Percentiles rank a stretch among this genome's conserved stretches.
Evolutionary conservation across 2,797 vertebrate species (phyloP).

Genomic region (Esox lucius): DNA sequence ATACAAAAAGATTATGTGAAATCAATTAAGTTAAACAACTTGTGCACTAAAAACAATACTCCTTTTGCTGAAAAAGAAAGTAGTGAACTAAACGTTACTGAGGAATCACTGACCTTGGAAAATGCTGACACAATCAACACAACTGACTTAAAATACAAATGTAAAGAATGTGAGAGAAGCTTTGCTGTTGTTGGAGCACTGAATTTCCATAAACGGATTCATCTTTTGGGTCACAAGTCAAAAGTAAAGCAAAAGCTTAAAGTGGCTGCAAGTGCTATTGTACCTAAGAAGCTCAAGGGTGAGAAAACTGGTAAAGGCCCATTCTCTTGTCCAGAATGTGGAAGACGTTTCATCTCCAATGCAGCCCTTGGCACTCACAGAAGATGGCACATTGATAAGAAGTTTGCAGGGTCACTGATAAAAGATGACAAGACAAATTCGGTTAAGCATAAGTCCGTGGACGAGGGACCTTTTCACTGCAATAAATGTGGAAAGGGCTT

Average conservation of each 20-base stretch:
- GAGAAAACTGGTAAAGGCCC: constrained; percentile 43
- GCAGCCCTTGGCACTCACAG: constrained; percentile 75
- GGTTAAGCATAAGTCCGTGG: constrained; percentile 39
- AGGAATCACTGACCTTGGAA: constrained; percentile 7
- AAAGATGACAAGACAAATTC: constrained; percentile 55
- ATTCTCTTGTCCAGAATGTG: constrained; percentile 74
- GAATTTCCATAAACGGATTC: constrained; percentile 76
- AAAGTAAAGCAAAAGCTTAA: constrained; percentile 34
- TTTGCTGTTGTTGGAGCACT: constrained; percentile 73
- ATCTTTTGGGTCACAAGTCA: constrained; percentile 46
- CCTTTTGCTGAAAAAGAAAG: constrained; percentile 13
- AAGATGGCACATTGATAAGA: constrained; percentile 75
- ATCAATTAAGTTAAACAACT: constrained; percentile 10
- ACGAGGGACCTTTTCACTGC: constrained; percentile 66
- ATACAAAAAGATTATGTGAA: not conserved
- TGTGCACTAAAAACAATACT: not conserved
- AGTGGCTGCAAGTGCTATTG: constrained; percentile 32
- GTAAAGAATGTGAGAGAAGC: constrained; percentile 67
- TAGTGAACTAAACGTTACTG: not conserved
- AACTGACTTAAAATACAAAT: constrained; percentile 69
- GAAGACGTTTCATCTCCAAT: constrained; percentile 71
- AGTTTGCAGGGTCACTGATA: constrained; percentile 42
- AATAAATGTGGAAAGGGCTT: constrained; percentile 69
- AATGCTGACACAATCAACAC: constrained; percentile 1
- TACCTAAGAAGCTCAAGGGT: constrained; percentile 40